These are phyloP conservation scores for western clawed frog (Xenopus tropicalis) DNA, from an alignment of 2,113 vertebrate genomes.

Conservation along the genomic window DNA sequence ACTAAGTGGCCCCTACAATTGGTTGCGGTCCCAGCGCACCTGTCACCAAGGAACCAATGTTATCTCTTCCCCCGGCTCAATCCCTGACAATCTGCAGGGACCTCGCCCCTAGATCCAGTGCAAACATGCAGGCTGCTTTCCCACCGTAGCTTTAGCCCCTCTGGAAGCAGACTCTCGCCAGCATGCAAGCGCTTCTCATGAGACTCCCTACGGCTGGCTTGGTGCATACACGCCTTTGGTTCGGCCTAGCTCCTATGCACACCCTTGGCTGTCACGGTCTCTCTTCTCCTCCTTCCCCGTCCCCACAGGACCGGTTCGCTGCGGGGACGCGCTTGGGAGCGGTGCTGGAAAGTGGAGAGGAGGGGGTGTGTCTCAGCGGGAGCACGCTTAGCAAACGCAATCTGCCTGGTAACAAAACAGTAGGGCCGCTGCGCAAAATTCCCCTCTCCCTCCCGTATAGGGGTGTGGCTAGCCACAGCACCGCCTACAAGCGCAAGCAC, in stretches of 20 bases:
- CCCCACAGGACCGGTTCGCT: slow-evolving; percentile 22
- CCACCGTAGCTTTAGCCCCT: background rate
- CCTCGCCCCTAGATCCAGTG: background rate
- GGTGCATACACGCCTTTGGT: too few species aligned
- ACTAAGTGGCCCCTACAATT: too few species aligned
- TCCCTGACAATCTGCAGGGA: too few species aligned
- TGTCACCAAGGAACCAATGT: background rate
- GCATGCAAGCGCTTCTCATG: too few species aligned
- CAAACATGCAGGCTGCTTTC: background rate
- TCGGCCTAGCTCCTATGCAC: too few species aligned
- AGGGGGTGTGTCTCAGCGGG: background rate
- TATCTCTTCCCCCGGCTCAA: background rate
- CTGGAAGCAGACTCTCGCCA: too few species aligned
- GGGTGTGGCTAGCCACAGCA: background rate
- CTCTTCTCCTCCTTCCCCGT: slow-evolving; percentile 12
- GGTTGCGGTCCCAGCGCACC: background rate
- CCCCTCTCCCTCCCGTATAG: background rate
- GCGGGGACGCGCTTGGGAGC: slow-evolving; percentile 19
- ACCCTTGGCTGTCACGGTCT: background rate
- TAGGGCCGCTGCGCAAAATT: background rate
- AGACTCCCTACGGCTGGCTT: too few species aligned
- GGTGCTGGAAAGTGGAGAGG: slow-evolving; percentile 6
- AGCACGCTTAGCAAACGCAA: background rate
- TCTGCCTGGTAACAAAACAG: background rate
- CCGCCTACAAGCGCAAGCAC: background rate